phyloP scores from a whole-genome alignment of 2,113 vertebrate genomes.

The Prionailurus bengalensis region DNA sequence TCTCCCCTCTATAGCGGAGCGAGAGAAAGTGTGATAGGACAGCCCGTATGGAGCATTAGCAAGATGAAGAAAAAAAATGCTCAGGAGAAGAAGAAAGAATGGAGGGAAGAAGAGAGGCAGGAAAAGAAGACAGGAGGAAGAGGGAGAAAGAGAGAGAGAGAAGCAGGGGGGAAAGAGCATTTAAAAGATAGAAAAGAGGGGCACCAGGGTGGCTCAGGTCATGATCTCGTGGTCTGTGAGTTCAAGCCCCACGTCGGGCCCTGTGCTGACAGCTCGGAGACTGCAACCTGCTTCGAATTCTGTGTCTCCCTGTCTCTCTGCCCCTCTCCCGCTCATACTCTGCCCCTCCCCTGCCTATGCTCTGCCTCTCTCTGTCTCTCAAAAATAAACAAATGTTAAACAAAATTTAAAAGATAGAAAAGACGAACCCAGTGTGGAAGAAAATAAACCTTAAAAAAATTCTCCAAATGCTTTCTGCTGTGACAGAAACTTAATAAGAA shows the following conservation, averaged over 20 bases:
- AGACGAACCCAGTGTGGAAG: neutral
- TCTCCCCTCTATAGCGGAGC: neutral
- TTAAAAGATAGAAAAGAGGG: neutral
- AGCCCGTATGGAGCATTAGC: neutral
- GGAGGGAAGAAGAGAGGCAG: neutral
- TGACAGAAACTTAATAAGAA: neutral
- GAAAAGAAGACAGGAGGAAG: neutral
- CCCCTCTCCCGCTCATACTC: no score
- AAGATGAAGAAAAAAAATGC: neutral
- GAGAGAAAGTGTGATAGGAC: neutral
- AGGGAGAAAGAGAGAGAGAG: neutral
- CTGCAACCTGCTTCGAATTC: no score
- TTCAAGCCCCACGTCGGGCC: no score
- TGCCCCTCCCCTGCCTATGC: no score
- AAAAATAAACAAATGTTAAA: no score
- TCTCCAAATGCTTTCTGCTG: neutral
- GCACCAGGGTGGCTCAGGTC: no score
- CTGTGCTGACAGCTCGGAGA: no score
- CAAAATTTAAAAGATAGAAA: neutral
- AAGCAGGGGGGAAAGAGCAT: neutral
- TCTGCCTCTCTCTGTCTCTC: no score
- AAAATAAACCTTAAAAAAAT: neutral
- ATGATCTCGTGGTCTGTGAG: no score
- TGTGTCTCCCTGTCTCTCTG: no score
- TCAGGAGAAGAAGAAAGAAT: neutral